These are phyloP conservation scores for Mugil cephalus DNA, from an alignment of 2,113 vertebrate genomes.

Conservation along the genomic window DNA sequence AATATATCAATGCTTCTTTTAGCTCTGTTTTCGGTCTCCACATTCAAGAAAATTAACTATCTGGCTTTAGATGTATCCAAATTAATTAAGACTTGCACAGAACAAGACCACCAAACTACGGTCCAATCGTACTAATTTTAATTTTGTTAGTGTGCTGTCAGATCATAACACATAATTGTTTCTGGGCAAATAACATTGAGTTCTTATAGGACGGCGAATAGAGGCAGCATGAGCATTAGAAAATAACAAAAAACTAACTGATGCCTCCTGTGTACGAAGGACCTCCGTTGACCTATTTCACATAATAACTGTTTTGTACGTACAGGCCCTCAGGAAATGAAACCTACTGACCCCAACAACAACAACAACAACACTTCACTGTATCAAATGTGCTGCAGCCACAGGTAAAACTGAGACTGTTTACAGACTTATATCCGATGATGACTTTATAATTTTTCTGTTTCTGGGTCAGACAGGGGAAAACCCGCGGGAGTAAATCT, in stretches of 20 bases:
- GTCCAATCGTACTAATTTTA: neutral
- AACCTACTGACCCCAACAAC: neutral
- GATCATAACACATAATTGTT: no score
- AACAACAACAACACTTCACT: neutral
- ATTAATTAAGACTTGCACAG: neutral
- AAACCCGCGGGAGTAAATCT: neutral
- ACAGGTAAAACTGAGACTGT: conserved; percentile 12
- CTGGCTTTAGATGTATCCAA: neutral
- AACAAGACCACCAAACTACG: neutral
- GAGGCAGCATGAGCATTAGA: no score
- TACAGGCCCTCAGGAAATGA: neutral
- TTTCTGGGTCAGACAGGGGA: neutral
- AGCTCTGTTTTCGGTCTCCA: no score
- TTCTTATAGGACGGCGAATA: no score
- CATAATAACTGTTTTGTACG: neutral
- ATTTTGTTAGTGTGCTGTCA: no score
- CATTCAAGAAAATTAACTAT: no score
- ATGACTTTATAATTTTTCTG: conserved; percentile 9
- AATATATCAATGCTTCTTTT: no score
- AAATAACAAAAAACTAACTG: no score
- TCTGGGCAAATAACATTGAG: no score
- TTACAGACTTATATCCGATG: conserved; percentile 21
- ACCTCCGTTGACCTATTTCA: no score
- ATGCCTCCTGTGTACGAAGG: neutral
- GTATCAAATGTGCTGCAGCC: neutral